Base-by-base conservation (phyloP, 2,113 vertebrate genomes). In the Bungarus multicinctus region DNA sequence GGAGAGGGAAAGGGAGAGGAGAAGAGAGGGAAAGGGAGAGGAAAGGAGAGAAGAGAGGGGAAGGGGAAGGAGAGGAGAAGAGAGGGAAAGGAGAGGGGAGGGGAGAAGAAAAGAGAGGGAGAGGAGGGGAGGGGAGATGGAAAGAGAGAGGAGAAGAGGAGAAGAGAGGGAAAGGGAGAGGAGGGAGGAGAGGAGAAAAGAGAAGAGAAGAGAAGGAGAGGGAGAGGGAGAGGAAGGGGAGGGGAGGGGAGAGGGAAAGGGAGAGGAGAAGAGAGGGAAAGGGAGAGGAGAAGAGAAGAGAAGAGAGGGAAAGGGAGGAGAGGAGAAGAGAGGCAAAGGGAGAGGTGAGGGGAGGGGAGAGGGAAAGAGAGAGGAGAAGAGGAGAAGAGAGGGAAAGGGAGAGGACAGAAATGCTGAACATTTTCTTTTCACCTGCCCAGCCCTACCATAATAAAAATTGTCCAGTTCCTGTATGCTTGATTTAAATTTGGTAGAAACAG, bases 191-290 rank as follows among this genome's bases (percentile, higher is more conserved):
- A 34, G 30, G 34, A 18, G 18, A 18, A 11, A 34, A 18, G 47
- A 47, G 3, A 4, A 47, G 47, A n/a, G 45, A 5, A 47, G 1
- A 52, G 18, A n/a, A n/a, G 4, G 53, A 54, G 6, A 47, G 22
- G 5, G 54, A 27, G 27, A 5, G 3, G 47, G 39, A 47, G 18
- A 5, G 22, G 4, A 87, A 43, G 0, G 3, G 43, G n/a, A 34
- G 34, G 34, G 1, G 10, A 34, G 5, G 34, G 2, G 0, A 30
- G 9, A 27, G 9, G 27, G 6, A 50, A 6, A 22, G 2, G 1
- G 27, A 30, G 53, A 7, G 69, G 3, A 54, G 53, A 18, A 16
- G 10, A 12, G 69, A 11, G 2, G 12, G 64, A 27, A 11, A n/a
- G 27, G 12, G 30, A 27, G 52, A 16, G 3, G 30, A 12, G 45